A percentile compares a stretch with the other conserved stretches of the same genome.
phyloP scores from a whole-genome alignment of 2,888 invertebrate genomes.

The Perizoma flavofasciatum region DNA sequence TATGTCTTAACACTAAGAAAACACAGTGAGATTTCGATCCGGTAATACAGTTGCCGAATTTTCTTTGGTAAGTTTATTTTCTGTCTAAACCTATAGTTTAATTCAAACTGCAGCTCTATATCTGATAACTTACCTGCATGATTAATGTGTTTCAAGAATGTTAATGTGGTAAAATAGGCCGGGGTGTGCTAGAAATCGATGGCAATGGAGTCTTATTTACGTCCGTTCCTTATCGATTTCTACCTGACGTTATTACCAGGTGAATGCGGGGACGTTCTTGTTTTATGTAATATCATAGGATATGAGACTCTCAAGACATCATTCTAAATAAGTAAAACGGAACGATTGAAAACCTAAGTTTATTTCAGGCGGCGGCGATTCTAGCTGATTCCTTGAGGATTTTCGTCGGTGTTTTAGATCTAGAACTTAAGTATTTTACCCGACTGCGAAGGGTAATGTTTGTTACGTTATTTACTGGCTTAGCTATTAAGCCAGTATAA shows the following conservation, averaged over 20 bases:
- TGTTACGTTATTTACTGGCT: no score
- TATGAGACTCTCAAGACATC: slow-evolving; percentile 11
- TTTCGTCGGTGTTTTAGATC: no score
- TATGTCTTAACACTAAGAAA: slow-evolving; percentile 1
- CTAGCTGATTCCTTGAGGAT: no score
- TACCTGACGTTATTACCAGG: slow-evolving; percentile 27
- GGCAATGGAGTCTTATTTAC: slow-evolving; percentile 44
- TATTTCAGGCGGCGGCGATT: no score
- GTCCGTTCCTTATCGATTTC: slow-evolving; percentile 45
- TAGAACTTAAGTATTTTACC: no score
- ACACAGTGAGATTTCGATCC: slow-evolving; percentile 14
- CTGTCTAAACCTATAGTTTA: not conserved
- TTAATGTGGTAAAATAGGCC: not conserved
- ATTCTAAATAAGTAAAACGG: not conserved
- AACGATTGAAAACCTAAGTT: no score
- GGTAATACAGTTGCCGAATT: slow-evolving; percentile 11
- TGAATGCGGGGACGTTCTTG: slow-evolving; percentile 24
- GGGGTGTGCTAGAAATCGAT: slow-evolving; percentile 34
- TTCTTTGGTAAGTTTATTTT: slow-evolving; percentile 22
- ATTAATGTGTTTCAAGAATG: not conserved
- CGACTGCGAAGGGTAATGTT: no score
- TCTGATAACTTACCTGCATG: not conserved
- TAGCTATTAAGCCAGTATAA: no score
- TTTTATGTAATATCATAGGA: slow-evolving; percentile 43
- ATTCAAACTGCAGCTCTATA: not conserved